Evolutionary conservation across 1,140 invertebrate genomes (phyloP).

Genomic region (Cyphomyrmex costatus): DNA sequence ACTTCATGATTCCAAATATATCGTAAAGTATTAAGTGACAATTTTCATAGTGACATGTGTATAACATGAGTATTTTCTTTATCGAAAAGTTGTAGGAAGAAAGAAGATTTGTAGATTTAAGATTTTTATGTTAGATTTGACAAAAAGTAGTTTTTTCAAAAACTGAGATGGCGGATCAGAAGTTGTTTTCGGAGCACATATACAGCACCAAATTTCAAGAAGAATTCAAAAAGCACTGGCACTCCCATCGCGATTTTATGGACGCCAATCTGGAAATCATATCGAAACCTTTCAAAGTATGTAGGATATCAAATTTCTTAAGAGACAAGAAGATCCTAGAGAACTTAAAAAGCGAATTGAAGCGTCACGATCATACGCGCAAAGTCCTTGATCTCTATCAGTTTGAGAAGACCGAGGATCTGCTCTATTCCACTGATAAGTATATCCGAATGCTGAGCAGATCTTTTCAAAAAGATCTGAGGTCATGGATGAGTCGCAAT

Average conservation of each 20-base stretch:
- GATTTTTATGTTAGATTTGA: background rate
- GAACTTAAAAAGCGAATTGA: conserved; percentile 87
- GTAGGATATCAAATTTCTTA: conserved; percentile 88
- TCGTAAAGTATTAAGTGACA: background rate
- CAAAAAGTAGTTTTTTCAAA: background rate
- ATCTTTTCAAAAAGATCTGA: conserved; percentile 88
- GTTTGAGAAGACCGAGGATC: conserved; percentile 90
- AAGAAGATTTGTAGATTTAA: conserved; percentile 7
- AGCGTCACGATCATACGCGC: conserved; percentile 88
- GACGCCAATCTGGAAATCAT: conserved; percentile 82
- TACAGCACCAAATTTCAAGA: conserved; percentile 72
- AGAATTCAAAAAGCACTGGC: conserved; percentile 82
- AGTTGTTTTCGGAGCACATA: conserved; percentile 77
- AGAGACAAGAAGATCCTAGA: conserved; percentile 86
- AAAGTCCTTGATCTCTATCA: conserved; percentile 90
- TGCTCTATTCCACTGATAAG: conserved; percentile 87
- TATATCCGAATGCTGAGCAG: conserved; percentile 87
- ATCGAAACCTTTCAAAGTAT: conserved; percentile 87
- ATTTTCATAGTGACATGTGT: background rate
- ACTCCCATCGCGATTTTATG: conserved; percentile 71
- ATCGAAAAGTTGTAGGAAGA: conserved; percentile 10
- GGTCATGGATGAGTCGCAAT: conserved; percentile 88
- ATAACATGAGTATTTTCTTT: background rate
- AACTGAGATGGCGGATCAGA: conserved; percentile 52
- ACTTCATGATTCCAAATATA: background rate